These are phyloP conservation scores for Leuciscus waleckii DNA, from an alignment of 2,797 vertebrate species.

Conservation along the genomic window DNA sequence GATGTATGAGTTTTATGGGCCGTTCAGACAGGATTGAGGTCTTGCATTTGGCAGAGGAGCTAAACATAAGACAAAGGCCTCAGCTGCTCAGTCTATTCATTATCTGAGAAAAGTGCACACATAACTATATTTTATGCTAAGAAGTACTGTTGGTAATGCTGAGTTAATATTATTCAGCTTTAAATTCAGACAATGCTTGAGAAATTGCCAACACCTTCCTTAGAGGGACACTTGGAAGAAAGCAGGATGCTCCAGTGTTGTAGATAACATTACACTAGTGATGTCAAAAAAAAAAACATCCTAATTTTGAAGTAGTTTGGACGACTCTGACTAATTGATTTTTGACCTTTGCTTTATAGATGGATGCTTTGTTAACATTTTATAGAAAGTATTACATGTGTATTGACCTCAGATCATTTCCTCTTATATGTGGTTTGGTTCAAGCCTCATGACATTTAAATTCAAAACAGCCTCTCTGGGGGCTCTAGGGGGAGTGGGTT, in stretches of 20 bases:
- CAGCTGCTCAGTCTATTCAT: conserved; percentile 38
- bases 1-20: too few species aligned
- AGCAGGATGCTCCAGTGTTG: background rate
- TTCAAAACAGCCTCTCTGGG: background rate
- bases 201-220: conserved; percentile 36
- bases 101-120: conserved; percentile 44
- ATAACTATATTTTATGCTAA: conserved; percentile 38
- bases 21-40: background rate
- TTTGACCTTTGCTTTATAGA: background rate
- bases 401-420: conserved; percentile 17
- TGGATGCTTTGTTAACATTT: background rate
- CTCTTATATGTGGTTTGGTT: conserved; percentile 21
- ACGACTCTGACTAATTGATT: background rate
- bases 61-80: conserved; percentile 27
- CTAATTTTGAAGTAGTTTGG: background rate
- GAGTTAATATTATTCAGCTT: conserved; percentile 36
- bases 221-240: background rate
- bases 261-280: background rate
- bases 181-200: conserved; percentile 47
- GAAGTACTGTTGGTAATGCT: conserved; percentile 33
- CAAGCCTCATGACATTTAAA: conserved; percentile 35
- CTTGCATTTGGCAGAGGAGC: conserved; percentile 27
- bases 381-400: background rate
- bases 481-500: background rate
- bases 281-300: background rate